phyloP scores from a whole-genome alignment of 2,888 invertebrate species.

The Dorcus hopei region DNA sequence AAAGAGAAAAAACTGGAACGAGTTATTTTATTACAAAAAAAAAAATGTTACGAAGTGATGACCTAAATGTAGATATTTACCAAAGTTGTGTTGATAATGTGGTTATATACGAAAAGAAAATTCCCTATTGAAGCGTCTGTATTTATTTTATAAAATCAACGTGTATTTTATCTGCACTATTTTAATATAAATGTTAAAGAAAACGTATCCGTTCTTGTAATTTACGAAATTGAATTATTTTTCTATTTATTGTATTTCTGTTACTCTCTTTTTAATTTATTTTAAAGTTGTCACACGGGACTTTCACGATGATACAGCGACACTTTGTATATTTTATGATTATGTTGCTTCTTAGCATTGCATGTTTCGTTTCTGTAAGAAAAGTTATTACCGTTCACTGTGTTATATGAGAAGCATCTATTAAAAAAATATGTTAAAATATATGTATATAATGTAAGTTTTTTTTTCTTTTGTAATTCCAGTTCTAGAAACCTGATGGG shows the following conservation, averaged over 20 bases:
- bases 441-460: slow-evolving; percentile 20
- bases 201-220: neutral
- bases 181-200: slow-evolving; percentile 12
- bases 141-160: slow-evolving; percentile 11
- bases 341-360: slow-evolving; percentile 32
- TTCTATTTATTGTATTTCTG: slow-evolving; percentile 9
- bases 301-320: slow-evolving; percentile 8
- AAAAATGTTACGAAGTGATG: neutral
- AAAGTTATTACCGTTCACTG: slow-evolving; percentile 42
- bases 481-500: no score
- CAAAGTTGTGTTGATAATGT: neutral
- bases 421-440: slow-evolving; percentile 25
- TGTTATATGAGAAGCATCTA: slow-evolving; percentile 29
- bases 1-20: no score
- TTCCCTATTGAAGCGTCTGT: slow-evolving; percentile 3
- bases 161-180: slow-evolving; percentile 12
- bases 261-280: slow-evolving; percentile 13
- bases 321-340: slow-evolving; percentile 33
- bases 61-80: neutral
- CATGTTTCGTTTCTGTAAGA: slow-evolving; percentile 25
- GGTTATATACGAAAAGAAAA: neutral
- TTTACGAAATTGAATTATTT: neutral
- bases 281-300: slow-evolving; percentile 4
- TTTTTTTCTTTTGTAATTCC: neutral
- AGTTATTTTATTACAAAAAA: neutral